Percentiles rank a stretch among this genome's conserved stretches.
Conservation (phyloP, 2,888 invertebrate genomes). For the Alcis repandata region DNA sequence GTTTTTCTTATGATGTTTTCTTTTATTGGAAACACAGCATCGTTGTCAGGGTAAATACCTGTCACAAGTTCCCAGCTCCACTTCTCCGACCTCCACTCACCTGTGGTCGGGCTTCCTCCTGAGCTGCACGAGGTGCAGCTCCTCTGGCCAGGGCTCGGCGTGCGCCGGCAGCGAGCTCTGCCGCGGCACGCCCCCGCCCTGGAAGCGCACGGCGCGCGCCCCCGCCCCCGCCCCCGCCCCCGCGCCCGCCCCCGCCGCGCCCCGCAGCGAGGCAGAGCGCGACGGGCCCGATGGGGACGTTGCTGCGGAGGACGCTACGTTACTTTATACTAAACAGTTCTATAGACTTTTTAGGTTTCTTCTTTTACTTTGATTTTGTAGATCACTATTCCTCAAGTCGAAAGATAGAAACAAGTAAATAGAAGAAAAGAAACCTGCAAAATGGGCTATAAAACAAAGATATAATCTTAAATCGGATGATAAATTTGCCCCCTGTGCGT, state of each 20-base stretch:
- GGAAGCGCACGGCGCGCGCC: slow-evolving; percentile 41
- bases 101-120: slow-evolving; percentile 55
- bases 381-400: neutral
- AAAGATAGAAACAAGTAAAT: too few species aligned
- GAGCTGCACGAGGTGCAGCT: slow-evolving; percentile 71
- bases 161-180: slow-evolving; percentile 94
- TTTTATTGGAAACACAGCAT: too few species aligned
- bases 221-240: slow-evolving; percentile 28
- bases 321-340: neutral
- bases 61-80: too few species aligned
- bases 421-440: too few species aligned
- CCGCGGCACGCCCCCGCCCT: slow-evolving; percentile 72
- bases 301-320: neutral
- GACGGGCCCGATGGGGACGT: slow-evolving; percentile 84
- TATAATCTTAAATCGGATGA: too few species aligned
- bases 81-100: slow-evolving; percentile 45
- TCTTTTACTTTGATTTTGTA: neutral
- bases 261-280: slow-evolving; percentile 87
- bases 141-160: slow-evolving; percentile 88
- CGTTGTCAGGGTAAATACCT: neutral
- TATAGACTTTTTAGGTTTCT: too few species aligned
- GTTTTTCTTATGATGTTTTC: too few species aligned
- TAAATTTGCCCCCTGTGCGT: too few species aligned
- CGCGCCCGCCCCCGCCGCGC: slow-evolving; percentile 47
- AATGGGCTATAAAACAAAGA: too few species aligned